A percentile compares a stretch with the other conserved stretches of the same genome.
These are phyloP conservation scores for Dolichopus griseipennis DNA, from an alignment of 2,888 invertebrate species.

Conservation along the genomic window DNA sequence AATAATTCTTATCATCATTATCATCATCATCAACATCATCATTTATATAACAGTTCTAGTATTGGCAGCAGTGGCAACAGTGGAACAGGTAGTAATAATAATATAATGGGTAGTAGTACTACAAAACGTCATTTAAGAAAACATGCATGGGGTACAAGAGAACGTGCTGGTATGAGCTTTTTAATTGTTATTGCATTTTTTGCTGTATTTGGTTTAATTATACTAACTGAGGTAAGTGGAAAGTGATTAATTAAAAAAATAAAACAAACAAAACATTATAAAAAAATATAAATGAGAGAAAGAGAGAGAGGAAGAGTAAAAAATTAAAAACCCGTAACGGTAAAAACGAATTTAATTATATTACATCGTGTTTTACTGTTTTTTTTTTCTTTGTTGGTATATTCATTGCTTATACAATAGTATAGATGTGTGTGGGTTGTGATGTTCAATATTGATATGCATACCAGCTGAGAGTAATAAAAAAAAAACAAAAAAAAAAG, in stretches of 20 bases:
- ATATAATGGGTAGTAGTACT: not conserved
- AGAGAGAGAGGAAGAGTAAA: not conserved
- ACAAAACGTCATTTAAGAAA: constrained; percentile 38
- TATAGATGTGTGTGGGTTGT: too few relatives aligned
- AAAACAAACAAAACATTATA: too few relatives aligned
- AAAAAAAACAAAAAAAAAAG: too few relatives aligned
- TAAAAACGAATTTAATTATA: not conserved
- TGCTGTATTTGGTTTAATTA: constrained; percentile 77
- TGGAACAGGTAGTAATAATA: not conserved
- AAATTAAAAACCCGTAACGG: constrained; percentile 1
- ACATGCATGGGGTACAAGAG: constrained; percentile 46
- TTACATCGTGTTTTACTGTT: not conserved
- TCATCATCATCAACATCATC: not conserved
- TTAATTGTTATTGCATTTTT: constrained; percentile 86
- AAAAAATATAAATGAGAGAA: not conserved
- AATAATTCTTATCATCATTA: not conserved
- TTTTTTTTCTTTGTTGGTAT: too few relatives aligned
- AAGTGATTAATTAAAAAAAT: not conserved
- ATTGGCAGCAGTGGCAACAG: not conserved
- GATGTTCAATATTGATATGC: not conserved
- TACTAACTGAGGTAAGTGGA: constrained; percentile 67
- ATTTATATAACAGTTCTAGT: not conserved
- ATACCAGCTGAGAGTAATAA: too few relatives aligned
- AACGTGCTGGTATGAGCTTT: constrained; percentile 80
- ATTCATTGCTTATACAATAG: too few relatives aligned